Evolutionary conservation across 1,140 invertebrate genomes (phyloP).

Genomic region (Campoletis sonorensis): DNA sequence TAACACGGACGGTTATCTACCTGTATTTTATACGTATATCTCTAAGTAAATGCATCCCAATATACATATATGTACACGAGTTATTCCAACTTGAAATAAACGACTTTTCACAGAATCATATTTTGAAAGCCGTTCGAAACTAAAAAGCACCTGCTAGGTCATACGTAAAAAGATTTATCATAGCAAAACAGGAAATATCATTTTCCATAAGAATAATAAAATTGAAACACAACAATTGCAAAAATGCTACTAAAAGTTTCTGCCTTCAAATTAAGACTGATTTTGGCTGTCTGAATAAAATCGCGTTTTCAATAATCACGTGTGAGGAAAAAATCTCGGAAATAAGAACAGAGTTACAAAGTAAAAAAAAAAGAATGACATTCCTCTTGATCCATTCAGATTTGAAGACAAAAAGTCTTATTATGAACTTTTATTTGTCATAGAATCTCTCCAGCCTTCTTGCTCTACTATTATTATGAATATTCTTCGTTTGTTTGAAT

Average conservation of each 20-base stretch:
- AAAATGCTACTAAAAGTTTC: background rate
- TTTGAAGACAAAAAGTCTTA: no score
- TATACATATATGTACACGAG: background rate
- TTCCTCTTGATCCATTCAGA: no score
- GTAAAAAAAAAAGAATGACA: no score
- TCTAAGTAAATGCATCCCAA: background rate
- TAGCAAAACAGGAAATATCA: background rate
- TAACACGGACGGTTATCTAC: slow-evolving; percentile 10
- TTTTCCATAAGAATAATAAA: background rate
- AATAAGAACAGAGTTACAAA: no score
- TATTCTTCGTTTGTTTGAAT: no score
- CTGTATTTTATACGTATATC: slow-evolving; percentile 22
- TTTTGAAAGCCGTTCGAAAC: background rate
- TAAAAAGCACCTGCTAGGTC: background rate
- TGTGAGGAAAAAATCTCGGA: no score
- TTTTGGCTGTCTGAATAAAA: no score
- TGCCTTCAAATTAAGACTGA: background rate
- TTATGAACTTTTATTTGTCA: no score
- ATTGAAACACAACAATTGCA: slow-evolving; percentile 2
- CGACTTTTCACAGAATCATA: background rate
- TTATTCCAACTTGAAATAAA: background rate
- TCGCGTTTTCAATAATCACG: no score
- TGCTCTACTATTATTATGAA: no score
- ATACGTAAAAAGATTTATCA: background rate
- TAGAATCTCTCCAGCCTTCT: no score